A percentile compares a stretch with the other conserved stretches of the same genome.
Evolutionary conservation across 2,797 vertebrate species (phyloP).

Genomic region (Sebastes iracundus): DNA sequence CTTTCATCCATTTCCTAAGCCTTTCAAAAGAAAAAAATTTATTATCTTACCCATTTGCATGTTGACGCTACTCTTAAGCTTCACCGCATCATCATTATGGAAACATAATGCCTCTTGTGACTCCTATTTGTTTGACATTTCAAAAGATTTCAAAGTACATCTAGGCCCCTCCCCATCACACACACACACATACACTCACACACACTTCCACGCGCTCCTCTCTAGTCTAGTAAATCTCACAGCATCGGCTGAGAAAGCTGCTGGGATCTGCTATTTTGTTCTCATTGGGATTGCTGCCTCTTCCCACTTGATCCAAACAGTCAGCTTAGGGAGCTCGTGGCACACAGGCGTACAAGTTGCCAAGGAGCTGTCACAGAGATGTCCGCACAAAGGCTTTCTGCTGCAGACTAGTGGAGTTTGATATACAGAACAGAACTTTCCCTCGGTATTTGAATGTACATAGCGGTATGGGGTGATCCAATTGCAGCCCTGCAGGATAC

Average conservation of each 20-base stretch:
- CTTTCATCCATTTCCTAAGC: slow-evolving; percentile 43
- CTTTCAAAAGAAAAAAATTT: slow-evolving; percentile 40
- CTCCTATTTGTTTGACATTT: slow-evolving; percentile 80
- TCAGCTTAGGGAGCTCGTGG: slow-evolving; percentile 80
- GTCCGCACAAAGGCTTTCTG: slow-evolving; percentile 78
- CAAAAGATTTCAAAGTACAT: slow-evolving; percentile 76
- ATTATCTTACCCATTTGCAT: slow-evolving; percentile 59
- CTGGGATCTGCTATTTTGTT: slow-evolving; percentile 82
- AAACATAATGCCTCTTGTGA: slow-evolving; percentile 73
- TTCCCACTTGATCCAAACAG: slow-evolving; percentile 82
- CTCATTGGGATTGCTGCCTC: slow-evolving; percentile 81
- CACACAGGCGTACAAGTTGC: slow-evolving; percentile 79
- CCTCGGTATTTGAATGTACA: slow-evolving; percentile 75
- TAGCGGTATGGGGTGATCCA: slow-evolving; percentile 67
- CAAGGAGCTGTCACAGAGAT: slow-evolving; percentile 81
- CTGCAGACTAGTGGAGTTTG: slow-evolving; percentile 74
- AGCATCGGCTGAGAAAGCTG: slow-evolving; percentile 78
- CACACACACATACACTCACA: background rate
- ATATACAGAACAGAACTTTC: slow-evolving; percentile 71
- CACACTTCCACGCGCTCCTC: slow-evolving; percentile 28
- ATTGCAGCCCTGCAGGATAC: slow-evolving; percentile 57
- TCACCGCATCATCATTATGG: slow-evolving; percentile 58
- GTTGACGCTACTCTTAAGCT: slow-evolving; percentile 58
- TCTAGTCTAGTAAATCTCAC: slow-evolving; percentile 77
- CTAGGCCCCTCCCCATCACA: slow-evolving; percentile 31